Evolutionary conservation across 2,113 vertebrate species (phyloP).

Genomic region (Panurus biarmicus): DNA sequence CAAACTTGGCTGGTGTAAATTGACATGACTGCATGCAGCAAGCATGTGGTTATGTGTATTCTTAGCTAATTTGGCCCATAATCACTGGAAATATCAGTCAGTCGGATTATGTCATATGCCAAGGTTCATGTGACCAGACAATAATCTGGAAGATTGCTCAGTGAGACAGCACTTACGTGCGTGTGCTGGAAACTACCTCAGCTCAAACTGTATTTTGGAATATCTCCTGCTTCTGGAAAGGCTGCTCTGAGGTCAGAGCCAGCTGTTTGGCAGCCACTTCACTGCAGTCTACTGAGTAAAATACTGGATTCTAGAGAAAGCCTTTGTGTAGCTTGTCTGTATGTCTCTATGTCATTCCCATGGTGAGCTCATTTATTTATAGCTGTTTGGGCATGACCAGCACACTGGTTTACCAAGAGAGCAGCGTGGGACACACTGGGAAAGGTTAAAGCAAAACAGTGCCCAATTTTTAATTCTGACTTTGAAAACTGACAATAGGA

Average conservation of each 20-base stretch:
- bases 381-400: neutral
- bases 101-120: slow-evolving; percentile 7
- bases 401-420: neutral
- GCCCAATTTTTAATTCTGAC: neutral
- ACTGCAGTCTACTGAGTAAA: neutral
- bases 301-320: neutral
- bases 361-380: neutral
- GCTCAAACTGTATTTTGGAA: neutral
- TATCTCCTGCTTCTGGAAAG: neutral
- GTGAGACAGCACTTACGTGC: neutral
- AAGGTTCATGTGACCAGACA: neutral
- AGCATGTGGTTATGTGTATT: neutral
- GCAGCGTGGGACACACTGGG: neutral
- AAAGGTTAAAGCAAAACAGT: neutral
- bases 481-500: neutral
- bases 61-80: neutral
- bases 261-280: neutral
- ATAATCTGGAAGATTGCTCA: neutral
- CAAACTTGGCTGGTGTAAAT: neutral
- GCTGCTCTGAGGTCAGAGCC: neutral
- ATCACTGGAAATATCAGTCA: neutral
- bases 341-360: neutral
- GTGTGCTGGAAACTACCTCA: neutral
- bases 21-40: neutral
- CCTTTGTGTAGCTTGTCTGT: neutral